Evolutionary conservation across 1,140 invertebrate genomes (phyloP).

Genomic region (Procambarus clarkii): DNA sequence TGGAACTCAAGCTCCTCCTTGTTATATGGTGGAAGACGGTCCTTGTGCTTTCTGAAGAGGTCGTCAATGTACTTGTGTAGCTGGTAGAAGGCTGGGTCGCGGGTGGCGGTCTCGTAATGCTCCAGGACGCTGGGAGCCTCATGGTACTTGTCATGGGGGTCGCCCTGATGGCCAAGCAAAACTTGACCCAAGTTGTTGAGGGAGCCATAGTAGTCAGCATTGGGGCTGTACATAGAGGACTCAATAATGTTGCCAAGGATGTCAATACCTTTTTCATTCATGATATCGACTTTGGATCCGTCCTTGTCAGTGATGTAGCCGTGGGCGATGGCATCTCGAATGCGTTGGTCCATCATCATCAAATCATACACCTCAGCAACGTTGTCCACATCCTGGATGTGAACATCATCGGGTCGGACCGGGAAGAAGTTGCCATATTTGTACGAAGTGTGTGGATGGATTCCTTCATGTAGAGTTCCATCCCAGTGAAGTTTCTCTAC

Average conservation of each 20-base stretch:
- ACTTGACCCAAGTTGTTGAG: slow-evolving; percentile 1
- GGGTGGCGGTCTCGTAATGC: neutral
- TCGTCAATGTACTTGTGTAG: slow-evolving; percentile 15
- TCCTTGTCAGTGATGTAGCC: slow-evolving; percentile 3
- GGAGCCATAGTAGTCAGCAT: neutral
- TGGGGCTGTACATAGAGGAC: slow-evolving; percentile 15
- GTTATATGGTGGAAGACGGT: neutral
- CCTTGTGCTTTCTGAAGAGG: slow-evolving; percentile 22
- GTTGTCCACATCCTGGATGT: neutral
- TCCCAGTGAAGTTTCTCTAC: neutral
- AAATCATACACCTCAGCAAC: neutral
- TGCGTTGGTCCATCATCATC: neutral
- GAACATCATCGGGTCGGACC: neutral
- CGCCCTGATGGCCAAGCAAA: neutral
- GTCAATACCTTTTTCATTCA: neutral
- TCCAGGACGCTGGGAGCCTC: neutral
- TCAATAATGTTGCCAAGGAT: slow-evolving; percentile 11
- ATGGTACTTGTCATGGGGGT: slow-evolving; percentile 4
- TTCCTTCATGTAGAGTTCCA: neutral
- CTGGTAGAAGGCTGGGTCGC: neutral
- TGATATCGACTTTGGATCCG: neutral
- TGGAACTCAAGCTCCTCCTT: slow-evolving; percentile 8
- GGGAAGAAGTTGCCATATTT: neutral
- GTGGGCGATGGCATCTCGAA: neutral
- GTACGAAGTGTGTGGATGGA: neutral